Evolutionary conservation across 2,113 vertebrate genomes (phyloP).

Genomic region (Sinocyclocheilus anshuiensis): DNA sequence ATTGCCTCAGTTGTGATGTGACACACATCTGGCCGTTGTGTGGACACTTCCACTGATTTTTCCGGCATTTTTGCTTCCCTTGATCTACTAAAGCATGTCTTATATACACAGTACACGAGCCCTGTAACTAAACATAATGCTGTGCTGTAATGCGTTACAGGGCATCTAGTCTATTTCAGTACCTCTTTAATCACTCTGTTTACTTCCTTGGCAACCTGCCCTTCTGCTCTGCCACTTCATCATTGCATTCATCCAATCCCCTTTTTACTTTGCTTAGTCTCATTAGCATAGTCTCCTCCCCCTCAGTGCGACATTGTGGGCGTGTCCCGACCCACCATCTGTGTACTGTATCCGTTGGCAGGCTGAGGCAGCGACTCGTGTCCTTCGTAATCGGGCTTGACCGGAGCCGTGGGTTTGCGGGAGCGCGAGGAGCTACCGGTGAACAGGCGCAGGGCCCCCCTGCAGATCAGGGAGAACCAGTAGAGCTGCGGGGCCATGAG

Average conservation of each 20-base stretch:
- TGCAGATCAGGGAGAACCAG: slow-evolving; percentile 91
- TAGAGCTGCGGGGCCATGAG: slow-evolving; percentile 90
- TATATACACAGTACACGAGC: slow-evolving; percentile 34
- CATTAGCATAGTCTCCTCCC: neutral
- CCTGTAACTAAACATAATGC: slow-evolving; percentile 17
- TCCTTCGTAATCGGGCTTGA: slow-evolving; percentile 63
- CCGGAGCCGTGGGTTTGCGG: slow-evolving; percentile 55
- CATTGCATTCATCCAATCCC: neutral
- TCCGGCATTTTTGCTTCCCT: slow-evolving; percentile 10
- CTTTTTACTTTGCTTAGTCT: neutral
- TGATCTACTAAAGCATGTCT: slow-evolving; percentile 39
- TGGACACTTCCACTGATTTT: neutral
- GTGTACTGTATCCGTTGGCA: slow-evolving; percentile 74
- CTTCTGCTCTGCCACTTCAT: neutral
- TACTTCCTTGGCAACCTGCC: no score
- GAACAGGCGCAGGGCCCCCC: slow-evolving; percentile 80
- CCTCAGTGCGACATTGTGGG: slow-evolving; percentile 54
- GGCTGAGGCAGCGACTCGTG: slow-evolving; percentile 65
- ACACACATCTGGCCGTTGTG: neutral
- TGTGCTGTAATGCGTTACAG: slow-evolving; percentile 32
- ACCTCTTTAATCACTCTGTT: neutral
- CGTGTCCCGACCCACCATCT: slow-evolving; percentile 65
- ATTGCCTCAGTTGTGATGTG: slow-evolving; percentile 34
- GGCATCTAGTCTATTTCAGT: neutral
- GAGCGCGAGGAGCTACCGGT: slow-evolving; percentile 67